Evolutionary conservation across 2,113 vertebrate genomes (phyloP), one percentile per base, ranked within the genome.

Genomic region (Oenanthe oenanthe): DNA sequence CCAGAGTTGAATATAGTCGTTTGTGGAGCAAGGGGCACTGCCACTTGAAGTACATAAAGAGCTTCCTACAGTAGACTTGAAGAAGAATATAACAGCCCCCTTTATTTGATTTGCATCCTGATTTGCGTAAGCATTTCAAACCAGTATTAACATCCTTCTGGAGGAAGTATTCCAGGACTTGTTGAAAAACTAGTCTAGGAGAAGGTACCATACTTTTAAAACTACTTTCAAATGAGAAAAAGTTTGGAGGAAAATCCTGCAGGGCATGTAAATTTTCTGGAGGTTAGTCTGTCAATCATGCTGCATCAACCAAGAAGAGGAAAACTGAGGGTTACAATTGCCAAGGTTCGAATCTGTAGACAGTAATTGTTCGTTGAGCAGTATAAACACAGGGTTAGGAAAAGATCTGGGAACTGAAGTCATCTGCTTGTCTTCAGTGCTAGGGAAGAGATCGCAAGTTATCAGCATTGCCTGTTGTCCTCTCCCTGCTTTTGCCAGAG

Each of bases 91-190:
- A 65, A 26, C 50, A 54, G 63, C 88, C 38, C 29, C 18, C 14
- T 85, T 75, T 62, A 65, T 58, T 62, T 80, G n/a, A 77, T 94
- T 95, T 95, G 75, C 75, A 61, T 93, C 56, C 61, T 73, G 26
- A 61, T 95, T 94, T 95, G 73, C 54, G 7, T 62, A 42, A 89
- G n/a, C 56, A n/a, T 88, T 85, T 92, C 74, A 83, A 36, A 56
- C 34, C 18, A 40, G 3, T 5, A 31, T 75, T 86, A 68, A 22
- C 12, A 73, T 87, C 38, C 5, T 91, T 21, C 17, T 89, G 54
- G 54, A 87, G 53, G 26, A 66, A 15, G 7, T 51, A 58, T 70
- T 92, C 38, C 26, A 82, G 71, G 62, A 50, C 45, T 89, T 71
- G 47, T 60, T 47, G 85, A 62, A 91, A 85, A 92, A 79, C 74